These are phyloP conservation scores for Macroramphosus scolopax DNA, from an alignment of 2,797 vertebrate genomes.

Conservation along the genomic window DNA sequence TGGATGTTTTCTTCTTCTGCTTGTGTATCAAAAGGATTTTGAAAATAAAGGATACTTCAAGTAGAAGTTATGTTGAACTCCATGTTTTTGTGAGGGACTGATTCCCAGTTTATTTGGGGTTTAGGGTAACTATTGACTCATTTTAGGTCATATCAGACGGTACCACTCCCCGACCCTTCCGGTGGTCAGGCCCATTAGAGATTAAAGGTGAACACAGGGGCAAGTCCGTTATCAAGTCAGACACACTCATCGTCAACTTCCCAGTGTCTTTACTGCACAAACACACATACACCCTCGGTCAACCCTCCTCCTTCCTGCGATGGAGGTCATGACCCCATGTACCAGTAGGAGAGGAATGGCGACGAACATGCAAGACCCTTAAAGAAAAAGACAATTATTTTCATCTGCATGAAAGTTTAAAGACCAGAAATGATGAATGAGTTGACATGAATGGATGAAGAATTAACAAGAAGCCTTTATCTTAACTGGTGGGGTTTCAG, in stretches of 20 bases:
- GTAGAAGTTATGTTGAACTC: too few species aligned
- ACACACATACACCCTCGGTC: constrained; percentile 21
- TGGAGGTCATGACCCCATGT: constrained; percentile 69
- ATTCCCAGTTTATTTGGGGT: constrained; percentile 65
- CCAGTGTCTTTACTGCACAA: constrained; percentile 62
- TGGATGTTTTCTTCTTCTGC: constrained; percentile 12
- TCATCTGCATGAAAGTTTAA: constrained; percentile 31
- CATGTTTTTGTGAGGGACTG: constrained; percentile 55
- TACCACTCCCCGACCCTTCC: constrained; percentile 71
- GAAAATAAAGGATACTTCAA: constrained; percentile 5
- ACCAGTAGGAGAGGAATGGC: constrained; percentile 61
- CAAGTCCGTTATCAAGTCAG: constrained; percentile 77
- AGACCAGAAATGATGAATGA: constrained; percentile 8
- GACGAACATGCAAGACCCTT: constrained; percentile 56
- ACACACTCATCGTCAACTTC: constrained; percentile 73
- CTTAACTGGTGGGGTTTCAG: too few species aligned
- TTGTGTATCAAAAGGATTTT: constrained; percentile 9
- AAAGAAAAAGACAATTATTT: constrained; percentile 51
- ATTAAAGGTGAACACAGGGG: constrained; percentile 79
- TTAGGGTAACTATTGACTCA: constrained; percentile 61
- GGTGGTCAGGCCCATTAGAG: constrained; percentile 62
- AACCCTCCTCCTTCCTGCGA: constrained; percentile 60
- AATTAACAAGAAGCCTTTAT: too few species aligned
- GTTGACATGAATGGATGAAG: too few species aligned
- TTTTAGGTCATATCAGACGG: constrained; percentile 64